Evolutionary conservation across 2,113 vertebrate genomes (phyloP), one percentile per base, ranked within the genome.

Genomic region (Catharus minimus): DNA sequence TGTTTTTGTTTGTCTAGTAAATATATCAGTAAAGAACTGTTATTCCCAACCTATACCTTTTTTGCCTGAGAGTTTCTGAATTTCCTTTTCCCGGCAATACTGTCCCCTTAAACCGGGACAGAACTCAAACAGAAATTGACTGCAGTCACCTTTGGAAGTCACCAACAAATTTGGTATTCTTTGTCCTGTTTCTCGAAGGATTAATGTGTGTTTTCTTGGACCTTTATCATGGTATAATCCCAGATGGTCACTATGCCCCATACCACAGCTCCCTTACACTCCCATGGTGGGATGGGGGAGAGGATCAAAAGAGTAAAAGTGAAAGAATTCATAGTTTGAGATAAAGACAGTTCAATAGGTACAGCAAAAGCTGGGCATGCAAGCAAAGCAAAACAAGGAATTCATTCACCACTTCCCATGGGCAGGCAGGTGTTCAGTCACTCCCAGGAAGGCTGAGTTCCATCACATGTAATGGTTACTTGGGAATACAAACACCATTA

Each of bases 281-380:
- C 11, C 33, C 5, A 7, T 0, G 0, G 38, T 46, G 32, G 49
- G 13, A 38, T 28, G 19, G 7, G 32, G 9, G 6, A 56, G 41
- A 74, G 19, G 21, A 56, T 56, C 19, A 38, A 22, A 56, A 39
- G 53, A 55, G 33, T 43, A 38, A 90, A 79, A 61, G 26, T 61
- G 67, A 67, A 15, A 80, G 57, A 61, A 67, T 36, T 49, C 3
- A 1, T n/a, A n/a, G 5, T 16, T 38, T 56, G 53, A 74, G 41
- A 38, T 49, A 47, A 53, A 49, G 67, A 13, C 22, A 53, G 41
- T 38, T 67, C 49, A 61, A 26, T 8, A 64, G 20, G 20, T 57
- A 61, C 43, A 67, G 23, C 16, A 49, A 55, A 80, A 49, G 23
- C 15, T n/a, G 27, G 32, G 27, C 36, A 44, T 11, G 9, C 27